A percentile compares a stretch with the other conserved stretches of the same genome.
phyloP scores from a whole-genome alignment of 2,888 invertebrate genomes.

The Apotomis capreana region DNA sequence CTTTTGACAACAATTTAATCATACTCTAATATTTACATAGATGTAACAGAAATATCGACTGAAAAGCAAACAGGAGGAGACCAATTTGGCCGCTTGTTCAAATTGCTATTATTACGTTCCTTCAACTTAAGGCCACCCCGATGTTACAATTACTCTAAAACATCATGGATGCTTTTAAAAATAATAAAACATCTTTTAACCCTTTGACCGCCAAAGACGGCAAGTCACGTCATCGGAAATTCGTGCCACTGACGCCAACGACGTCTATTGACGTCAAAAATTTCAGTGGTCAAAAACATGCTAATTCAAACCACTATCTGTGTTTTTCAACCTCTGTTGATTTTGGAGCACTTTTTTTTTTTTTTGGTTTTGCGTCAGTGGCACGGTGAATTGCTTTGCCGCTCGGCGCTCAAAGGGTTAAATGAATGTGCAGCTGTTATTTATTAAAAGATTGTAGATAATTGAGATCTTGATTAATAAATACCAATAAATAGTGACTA shows the following conservation, averaged over 20 bases:
- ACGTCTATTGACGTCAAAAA: too few relatives aligned
- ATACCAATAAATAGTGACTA: too few relatives aligned
- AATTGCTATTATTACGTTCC: conserved; percentile 67
- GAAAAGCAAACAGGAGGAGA: conserved; percentile 54
- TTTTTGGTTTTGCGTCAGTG: too few relatives aligned
- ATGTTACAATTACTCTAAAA: conserved; percentile 40
- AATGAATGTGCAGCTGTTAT: conserved; percentile 9
- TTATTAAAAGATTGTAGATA: background rate
- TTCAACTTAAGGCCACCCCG: conserved; percentile 61
- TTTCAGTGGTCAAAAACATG: too few relatives aligned
- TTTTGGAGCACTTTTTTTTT: too few relatives aligned
- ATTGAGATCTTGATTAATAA: background rate
- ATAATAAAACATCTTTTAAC: conserved; percentile 22
- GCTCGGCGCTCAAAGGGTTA: too few relatives aligned
- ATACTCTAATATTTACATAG: background rate
- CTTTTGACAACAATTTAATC: background rate
- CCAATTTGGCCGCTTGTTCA: conserved; percentile 56
- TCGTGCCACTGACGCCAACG: too few relatives aligned
- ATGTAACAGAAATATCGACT: conserved; percentile 36
- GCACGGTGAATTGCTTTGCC: too few relatives aligned
- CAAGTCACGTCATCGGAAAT: too few relatives aligned
- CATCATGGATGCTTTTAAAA: conserved; percentile 13
- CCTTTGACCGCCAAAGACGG: too few relatives aligned
- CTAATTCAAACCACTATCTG: too few relatives aligned
- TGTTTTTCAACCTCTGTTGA: too few relatives aligned